These are phyloP conservation scores for Aphrocallistes beatrix DNA, from an alignment of 37 sponge, comb jelly and placozoan species.

Conservation along the genomic window DNA sequence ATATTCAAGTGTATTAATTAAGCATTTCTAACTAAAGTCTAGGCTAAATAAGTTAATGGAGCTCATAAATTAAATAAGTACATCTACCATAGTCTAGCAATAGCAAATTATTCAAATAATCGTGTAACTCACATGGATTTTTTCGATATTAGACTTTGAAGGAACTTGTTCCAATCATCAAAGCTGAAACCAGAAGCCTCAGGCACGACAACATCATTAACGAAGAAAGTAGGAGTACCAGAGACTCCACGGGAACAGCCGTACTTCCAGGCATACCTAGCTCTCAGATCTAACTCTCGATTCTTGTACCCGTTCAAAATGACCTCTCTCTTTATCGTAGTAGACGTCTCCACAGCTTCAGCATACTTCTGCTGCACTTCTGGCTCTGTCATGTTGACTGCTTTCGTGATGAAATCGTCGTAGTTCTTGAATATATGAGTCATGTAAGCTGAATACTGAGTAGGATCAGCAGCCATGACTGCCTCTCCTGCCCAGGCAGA, in stretches of 20 bases:
- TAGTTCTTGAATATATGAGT: neutral
- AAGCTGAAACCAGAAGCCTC: neutral
- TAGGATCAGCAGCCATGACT: neutral
- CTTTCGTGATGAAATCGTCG: neutral
- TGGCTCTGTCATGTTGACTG: neutral
- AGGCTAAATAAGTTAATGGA: no score
- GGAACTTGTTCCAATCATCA: neutral
- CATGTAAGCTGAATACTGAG: neutral
- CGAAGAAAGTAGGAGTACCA: neutral
- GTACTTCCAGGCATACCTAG: neutral
- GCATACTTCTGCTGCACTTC: neutral
- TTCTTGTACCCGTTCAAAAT: neutral
- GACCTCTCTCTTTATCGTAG: neutral
- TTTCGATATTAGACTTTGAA: neutral
- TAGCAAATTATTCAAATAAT: no score
- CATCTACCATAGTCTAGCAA: no score
- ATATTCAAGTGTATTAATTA: neutral
- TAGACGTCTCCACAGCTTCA: neutral
- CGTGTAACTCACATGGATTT: no score
- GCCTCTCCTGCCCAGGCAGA: slow-evolving; percentile 3
- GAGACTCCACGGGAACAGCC: neutral
- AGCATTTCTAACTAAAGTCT: neutral
- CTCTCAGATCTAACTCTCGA: neutral
- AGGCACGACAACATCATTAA: neutral
- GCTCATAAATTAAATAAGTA: no score